Conservation (phyloP, 2,113 vertebrate genomes). For the Morphnarchus princeps region DNA sequence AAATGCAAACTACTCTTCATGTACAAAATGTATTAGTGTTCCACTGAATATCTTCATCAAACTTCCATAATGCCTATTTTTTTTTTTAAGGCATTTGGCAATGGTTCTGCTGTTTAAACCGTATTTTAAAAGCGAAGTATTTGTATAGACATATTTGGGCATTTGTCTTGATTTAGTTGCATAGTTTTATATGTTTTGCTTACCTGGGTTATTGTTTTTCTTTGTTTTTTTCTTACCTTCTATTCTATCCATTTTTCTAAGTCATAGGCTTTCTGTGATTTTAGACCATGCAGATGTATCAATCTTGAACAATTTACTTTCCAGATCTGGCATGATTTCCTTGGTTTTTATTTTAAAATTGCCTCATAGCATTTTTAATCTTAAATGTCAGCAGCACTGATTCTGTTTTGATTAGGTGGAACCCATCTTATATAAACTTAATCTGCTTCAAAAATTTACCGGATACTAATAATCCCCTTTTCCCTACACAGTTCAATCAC, state of each 20-base stretch:
- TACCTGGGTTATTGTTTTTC: background rate
- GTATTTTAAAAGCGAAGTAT: background rate
- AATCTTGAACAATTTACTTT: background rate
- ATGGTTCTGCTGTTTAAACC: background rate
- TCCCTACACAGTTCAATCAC: background rate
- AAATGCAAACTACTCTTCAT: background rate
- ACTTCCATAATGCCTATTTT: background rate
- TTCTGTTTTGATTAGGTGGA: conserved; percentile 32
- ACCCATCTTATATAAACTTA: background rate
- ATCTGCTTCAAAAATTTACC: conserved; percentile 3
- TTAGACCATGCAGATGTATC: background rate
- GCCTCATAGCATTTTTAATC: background rate
- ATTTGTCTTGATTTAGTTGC: background rate
- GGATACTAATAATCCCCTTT: background rate
- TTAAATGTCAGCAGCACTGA: background rate
- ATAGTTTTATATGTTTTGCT: background rate
- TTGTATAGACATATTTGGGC: background rate
- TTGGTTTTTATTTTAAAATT: conserved; percentile 35
- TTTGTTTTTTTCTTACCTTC: background rate
- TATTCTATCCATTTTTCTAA: background rate
- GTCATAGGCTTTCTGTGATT: background rate
- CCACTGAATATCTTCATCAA: background rate
- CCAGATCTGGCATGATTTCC: background rate
- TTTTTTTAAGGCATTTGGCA: background rate
- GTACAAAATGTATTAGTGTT: background rate